phyloP scores from a whole-genome alignment of 1,140 invertebrate species.

The Euschistus heros region DNA sequence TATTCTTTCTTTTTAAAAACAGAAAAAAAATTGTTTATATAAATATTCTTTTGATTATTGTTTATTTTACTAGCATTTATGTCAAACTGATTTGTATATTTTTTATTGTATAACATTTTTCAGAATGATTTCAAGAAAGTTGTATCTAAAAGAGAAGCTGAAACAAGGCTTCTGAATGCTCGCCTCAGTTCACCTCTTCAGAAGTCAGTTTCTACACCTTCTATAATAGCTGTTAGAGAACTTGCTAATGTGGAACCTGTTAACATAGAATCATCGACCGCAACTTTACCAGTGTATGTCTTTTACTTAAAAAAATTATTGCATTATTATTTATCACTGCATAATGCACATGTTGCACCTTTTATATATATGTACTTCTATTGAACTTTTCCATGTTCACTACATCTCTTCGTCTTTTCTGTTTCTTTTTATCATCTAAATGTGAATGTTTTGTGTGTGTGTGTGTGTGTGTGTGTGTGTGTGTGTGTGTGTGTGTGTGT shows the following conservation, averaged over 20 bases:
- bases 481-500: background rate
- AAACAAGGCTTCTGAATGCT: constrained; percentile 52
- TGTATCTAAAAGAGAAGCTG: constrained; percentile 45
- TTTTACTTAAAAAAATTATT: background rate
- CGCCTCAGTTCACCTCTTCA: constrained; percentile 59
- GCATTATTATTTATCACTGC: background rate
- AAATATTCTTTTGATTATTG: too few relatives aligned
- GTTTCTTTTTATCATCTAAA: background rate
- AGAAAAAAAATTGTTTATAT: too few relatives aligned
- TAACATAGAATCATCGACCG: constrained; percentile 31
- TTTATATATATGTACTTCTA: background rate
- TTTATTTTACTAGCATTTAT: background rate
- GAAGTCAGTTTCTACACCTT: constrained; percentile 83
- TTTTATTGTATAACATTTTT: constrained; percentile 20
- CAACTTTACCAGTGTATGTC: constrained; percentile 37
- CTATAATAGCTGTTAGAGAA: constrained; percentile 60
- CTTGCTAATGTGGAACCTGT: constrained; percentile 33
- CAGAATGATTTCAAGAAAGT: constrained; percentile 49
- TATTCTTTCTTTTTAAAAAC: too few relatives aligned
- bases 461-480: background rate
- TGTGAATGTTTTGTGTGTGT: background rate
- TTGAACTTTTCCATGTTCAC: background rate
- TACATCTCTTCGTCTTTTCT: background rate
- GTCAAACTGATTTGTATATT: background rate
- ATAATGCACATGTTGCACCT: background rate